Base-by-base conservation (phyloP, 2,888 invertebrate genomes). In the Teinopalpus imperialis region DNA sequence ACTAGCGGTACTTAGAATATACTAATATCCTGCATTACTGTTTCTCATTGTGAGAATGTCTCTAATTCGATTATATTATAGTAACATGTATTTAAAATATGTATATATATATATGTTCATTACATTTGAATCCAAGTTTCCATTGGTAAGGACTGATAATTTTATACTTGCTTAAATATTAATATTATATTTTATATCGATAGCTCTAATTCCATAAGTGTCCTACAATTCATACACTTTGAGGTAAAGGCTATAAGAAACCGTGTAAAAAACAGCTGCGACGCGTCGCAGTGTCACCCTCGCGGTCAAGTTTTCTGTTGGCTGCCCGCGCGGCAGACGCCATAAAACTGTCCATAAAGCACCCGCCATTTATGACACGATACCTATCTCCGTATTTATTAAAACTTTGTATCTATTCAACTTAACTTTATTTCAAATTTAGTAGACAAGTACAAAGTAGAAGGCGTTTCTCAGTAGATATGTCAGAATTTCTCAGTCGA, bases 181-280 rank as follows among this genome's bases (percentile, higher is more conserved):
- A n/a, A n/a, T 4, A 16, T 3, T 16, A 36, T 18, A 20, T 20
- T 16, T 21, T 14, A 14, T 9, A n/a, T n/a, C n/a, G n/a, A n/a
- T n/a, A 12, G 7, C 23, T 32, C 20, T 26, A 32, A 2, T 31
- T 24, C 24, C 13, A 9, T 7, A 2, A 6, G 5, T 40, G 6
- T 69, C 69, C 54, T 52, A 9, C 34, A 51, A 57, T 63, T 66
- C 65, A 52, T 61, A 53, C 60, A 59, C 59, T 59, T 56, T 60
- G 63, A 75, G 74, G 78, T 80, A 71, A 72, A 78, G 66, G 71
- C 73, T 73, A 73, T 71, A 72, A 66, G 67, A 68, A 69, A 76
- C 70, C 75, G 77, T 86, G 87, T 88, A 92, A 92, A 92, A 91
- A 91, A 89, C 91, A 91, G 90, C 91, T 91, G 91, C 85, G 85